A percentile compares a stretch with the other conserved stretches of the same genome.
Conservation (phyloP, 2,113 vertebrate species). For the Festucalex cinctus region DNA sequence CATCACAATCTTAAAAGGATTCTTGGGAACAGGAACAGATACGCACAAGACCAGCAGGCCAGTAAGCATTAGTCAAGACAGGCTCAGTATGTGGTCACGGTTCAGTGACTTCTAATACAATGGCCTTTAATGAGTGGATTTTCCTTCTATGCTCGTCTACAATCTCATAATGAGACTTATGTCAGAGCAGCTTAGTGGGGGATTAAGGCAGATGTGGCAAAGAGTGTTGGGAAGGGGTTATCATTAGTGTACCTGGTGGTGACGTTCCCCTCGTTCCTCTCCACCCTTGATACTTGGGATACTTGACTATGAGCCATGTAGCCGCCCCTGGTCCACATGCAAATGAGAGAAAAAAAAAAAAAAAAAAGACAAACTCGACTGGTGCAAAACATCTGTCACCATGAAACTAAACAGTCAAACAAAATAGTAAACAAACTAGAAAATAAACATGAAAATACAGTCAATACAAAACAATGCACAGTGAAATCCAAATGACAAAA, state of each 20-base stretch:
- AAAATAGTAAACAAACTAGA: too few species aligned
- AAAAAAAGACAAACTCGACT: too few species aligned
- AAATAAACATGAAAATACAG: too few species aligned
- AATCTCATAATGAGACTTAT: slow-evolving; percentile 51
- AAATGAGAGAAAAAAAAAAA: too few species aligned
- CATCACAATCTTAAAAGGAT: slow-evolving; percentile 26
- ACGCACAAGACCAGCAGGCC: background rate
- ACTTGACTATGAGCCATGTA: too few species aligned
- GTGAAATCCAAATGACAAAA: too few species aligned
- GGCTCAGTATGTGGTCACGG: slow-evolving; percentile 11
- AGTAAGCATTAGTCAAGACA: background rate
- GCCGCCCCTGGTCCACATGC: too few species aligned
- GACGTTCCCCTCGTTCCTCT: background rate
- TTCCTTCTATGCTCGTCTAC: slow-evolving; percentile 33
- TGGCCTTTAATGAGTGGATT: slow-evolving; percentile 25
- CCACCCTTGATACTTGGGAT: too few species aligned
- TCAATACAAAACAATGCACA: too few species aligned
- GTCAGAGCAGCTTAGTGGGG: slow-evolving; percentile 63
- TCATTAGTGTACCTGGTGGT: background rate
- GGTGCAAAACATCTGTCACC: too few species aligned
- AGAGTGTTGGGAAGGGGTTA: background rate
- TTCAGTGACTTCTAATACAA: slow-evolving; percentile 33
- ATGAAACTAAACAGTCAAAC: too few species aligned
- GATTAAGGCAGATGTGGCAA: slow-evolving; percentile 48
- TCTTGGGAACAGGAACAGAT: background rate